Conservation (phyloP, 2,113 vertebrate genomes). For the Hydrochoerus hydrochaeris region DNA sequence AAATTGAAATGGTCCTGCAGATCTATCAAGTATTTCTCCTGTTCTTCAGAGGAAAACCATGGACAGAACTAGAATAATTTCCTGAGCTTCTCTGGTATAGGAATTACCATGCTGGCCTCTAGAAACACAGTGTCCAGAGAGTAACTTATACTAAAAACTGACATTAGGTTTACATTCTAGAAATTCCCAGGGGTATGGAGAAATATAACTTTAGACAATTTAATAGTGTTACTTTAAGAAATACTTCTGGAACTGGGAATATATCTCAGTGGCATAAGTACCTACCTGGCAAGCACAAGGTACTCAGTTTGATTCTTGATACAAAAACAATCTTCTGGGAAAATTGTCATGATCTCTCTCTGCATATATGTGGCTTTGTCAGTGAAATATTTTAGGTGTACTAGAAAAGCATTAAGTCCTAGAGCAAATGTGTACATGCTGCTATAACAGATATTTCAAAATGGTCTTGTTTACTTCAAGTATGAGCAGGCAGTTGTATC, state of each 20-base stretch:
- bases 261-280: too few species aligned
- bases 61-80: neutral
- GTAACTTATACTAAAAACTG: neutral
- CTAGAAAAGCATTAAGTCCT: neutral
- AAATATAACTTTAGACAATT: neutral
- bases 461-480: neutral
- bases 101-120: neutral
- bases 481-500: neutral
- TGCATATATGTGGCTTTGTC: neutral
- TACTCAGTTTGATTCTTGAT: too few species aligned
- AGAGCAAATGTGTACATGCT: neutral
- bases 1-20: rapidly evolving
- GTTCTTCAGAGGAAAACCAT: neutral
- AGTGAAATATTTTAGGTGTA: neutral
- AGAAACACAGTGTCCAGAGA: neutral
- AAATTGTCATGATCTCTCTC: neutral
- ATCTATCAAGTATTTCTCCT: neutral
- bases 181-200: neutral
- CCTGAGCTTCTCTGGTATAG: neutral
- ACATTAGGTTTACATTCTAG: too few species aligned
- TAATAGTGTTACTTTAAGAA: neutral
- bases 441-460: neutral
- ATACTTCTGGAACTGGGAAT: neutral
- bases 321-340: neutral
- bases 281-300: too few species aligned